Evolutionary conservation across 2,797 vertebrate genomes (phyloP), one percentile per base, ranked within the genome.

Genomic region (Lithobates pipiens): DNA sequence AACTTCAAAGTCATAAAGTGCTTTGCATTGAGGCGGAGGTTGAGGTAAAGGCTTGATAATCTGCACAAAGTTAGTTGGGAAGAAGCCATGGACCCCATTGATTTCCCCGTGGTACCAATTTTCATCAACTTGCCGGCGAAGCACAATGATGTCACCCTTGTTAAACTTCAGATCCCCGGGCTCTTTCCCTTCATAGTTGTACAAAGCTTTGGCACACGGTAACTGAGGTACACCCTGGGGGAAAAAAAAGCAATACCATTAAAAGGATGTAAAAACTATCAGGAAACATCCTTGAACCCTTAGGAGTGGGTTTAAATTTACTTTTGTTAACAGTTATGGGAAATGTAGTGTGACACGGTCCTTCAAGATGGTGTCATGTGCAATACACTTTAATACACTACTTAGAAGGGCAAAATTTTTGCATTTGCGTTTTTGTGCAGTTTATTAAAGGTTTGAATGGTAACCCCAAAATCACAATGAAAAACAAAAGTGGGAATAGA

Each of bases 41-140:
- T 97, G 98, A 88, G 98, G 98, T 92, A 99, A 96, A 34, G 98
- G 97, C 91, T 99, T 99, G 91, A 99, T 96, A 90, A 99, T 96
- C 93, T 99, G 98, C 89, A 99, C 98, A 27, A 99, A 99, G 93
- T 97, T 99, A 88, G 97, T 98, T 89, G 98, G 98, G 92, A 99
- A 99, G 92, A 99, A 99, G 91, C 98, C 98, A 54, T 99, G 98
- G 83, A 97, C 91, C 11, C 97, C 97, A 0, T 95, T 98, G 93
- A 99, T 95, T 94, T 99, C 98, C 4, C 98, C 98, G 0, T 99
- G 98, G 92, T 96, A 99, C 98, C 98, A 99, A 93, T 99, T 99
- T 89, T 99, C 98, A 89, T 99, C 98, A 92, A 99, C 97, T 90
- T 99, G 98, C 78, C 98, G 95, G 76, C 98, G 97, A 90, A 99